Evolutionary conservation across 2,113 vertebrate genomes (phyloP), one percentile per base, ranked within the genome.

Genomic region (Haemorhous mexicanus): DNA sequence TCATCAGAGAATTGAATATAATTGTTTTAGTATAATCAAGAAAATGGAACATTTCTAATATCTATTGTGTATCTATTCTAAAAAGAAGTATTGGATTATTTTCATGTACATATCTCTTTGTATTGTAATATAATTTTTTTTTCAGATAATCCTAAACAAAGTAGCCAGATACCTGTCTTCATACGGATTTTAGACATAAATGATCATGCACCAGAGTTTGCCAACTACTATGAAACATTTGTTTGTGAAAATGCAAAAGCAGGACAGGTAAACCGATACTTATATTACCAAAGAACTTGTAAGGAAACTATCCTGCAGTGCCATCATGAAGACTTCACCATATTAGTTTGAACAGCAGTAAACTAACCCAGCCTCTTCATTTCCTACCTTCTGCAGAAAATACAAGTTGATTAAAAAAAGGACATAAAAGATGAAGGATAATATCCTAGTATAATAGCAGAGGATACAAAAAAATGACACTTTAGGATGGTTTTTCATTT

Each of bases 191-290:
- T 98, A 82, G 98, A 98, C 83, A 98, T 98, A 94, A 98, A 98
- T 87, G 98, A 98, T 70, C 98, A 98, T 43, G 98, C 98, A 47
- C 98, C 98, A 13, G 98, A 98, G 77, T 97, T 98, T 96, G 97
- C 97, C 58, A 97, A 94, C 84, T 98, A 98, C 66, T 98, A 98
- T 89, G 98, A 98, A 95, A 98, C 98, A 16, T 98, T 98, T 97
- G 98, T 98, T 85, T 98, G 98, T 96, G 98, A 98, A 97, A 98
- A 98, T 91, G 98, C 98, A 95, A 98, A 98, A 97, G 95, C 98
- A 86, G 98, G 98, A 46, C 98, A 98, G 98, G 98, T 98, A 98
- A 98, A 87, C 35, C 18, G 35, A 87, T 81, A 62, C 26, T 74
- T 84, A n/a, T 12, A 9, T 37, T 86, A 69, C 6, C 24, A n/a